These are phyloP conservation scores for Ephialtes manifestator DNA, from an alignment of 2,888 invertebrate species.

Conservation along the genomic window DNA sequence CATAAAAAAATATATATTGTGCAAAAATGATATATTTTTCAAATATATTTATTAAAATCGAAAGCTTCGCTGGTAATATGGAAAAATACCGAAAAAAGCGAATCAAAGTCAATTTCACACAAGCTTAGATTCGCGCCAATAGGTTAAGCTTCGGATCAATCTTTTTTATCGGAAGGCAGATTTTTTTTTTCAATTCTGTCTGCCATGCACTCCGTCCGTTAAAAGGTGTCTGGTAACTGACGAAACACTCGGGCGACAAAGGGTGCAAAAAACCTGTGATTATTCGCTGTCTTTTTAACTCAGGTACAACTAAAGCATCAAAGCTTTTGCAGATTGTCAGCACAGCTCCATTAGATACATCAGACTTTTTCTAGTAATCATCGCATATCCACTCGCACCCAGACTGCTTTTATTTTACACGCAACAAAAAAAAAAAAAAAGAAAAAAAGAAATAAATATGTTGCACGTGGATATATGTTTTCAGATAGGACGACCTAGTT, in stretches of 20 bases:
- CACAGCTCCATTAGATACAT: conserved; percentile 5
- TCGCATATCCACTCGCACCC: not conserved
- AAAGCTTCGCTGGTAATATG: no score
- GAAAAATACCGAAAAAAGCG: not conserved
- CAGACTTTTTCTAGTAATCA: conserved; percentile 34
- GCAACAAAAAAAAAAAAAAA: conserved; percentile 9
- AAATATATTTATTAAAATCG: no score
- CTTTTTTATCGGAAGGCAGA: not conserved
- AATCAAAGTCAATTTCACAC: not conserved
- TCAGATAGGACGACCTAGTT: conserved; percentile 69
- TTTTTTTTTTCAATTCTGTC: not conserved
- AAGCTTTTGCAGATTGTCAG: conserved; percentile 27
- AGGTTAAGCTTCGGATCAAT: not conserved
- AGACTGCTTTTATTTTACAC: conserved; percentile 5
- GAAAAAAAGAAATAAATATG: conserved; percentile 25
- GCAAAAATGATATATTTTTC: no score
- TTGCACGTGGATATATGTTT: conserved; percentile 52
- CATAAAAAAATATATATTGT: no score
- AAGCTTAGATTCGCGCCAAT: not conserved
- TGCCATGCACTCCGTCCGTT: not conserved
- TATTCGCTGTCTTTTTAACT: conserved; percentile 8
- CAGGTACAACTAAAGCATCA: conserved; percentile 2
- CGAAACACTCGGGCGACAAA: not conserved
- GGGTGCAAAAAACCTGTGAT: conserved; percentile 16
- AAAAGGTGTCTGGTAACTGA: conserved; percentile 10